These are phyloP conservation scores for Mus spicilegus DNA, from an alignment of 2,113 vertebrate genomes.

Conservation along the genomic window DNA sequence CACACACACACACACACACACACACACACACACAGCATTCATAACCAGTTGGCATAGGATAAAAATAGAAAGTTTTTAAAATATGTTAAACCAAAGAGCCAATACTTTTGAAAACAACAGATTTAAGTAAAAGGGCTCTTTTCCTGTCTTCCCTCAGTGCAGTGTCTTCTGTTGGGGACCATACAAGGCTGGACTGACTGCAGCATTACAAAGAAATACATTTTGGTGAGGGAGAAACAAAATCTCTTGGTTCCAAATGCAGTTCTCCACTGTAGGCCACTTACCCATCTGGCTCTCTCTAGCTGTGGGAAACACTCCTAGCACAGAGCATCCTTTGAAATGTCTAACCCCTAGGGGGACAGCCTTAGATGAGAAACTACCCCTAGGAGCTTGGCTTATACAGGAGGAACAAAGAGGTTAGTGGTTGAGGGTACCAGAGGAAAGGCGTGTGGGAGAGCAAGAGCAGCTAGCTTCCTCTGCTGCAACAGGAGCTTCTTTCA, in stretches of 20 bases:
- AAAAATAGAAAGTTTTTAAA: conserved; percentile 64
- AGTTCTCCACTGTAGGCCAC: conserved; percentile 71
- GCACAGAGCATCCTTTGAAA: conserved; percentile 80
- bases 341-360: conserved; percentile 42
- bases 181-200: conserved; percentile 56
- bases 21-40: no score
- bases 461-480: conserved; percentile 76
- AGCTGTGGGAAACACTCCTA: conserved; percentile 77
- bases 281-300: conserved; percentile 75
- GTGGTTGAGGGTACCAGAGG: conserved; percentile 64
- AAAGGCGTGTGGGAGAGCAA: conserved; percentile 72
- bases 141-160: conserved; percentile 29
- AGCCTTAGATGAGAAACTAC: conserved; percentile 77
- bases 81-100: conserved; percentile 44
- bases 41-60: conserved; percentile 19
- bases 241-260: conserved; percentile 73
- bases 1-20: no score
- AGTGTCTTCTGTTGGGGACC: conserved; percentile 59
- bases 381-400: conserved; percentile 60
- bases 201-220: conserved; percentile 72
- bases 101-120: conserved; percentile 60
- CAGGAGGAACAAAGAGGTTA: conserved; percentile 78
- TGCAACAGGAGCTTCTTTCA: conserved; percentile 80
- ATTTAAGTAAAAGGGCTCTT: conserved; percentile 29
- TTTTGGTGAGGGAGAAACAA: conserved; percentile 74